Conservation (phyloP, 2,888 invertebrate species). For the Tenthredo notha region DNA sequence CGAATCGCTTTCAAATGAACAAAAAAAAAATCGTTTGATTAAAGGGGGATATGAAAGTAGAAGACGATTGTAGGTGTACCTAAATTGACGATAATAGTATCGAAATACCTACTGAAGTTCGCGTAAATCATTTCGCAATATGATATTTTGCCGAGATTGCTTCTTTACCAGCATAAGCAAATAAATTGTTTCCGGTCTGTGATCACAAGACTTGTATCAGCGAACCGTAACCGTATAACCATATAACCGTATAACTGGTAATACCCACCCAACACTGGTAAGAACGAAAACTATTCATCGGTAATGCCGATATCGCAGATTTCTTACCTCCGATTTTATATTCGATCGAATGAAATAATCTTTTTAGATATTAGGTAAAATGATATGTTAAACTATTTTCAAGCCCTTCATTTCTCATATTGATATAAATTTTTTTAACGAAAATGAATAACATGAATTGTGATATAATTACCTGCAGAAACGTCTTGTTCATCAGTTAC, state of each 20-base stretch:
- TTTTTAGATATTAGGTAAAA: not conserved
- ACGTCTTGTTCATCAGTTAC: conserved; percentile 75
- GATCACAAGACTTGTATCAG: not conserved
- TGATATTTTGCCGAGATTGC: not conserved
- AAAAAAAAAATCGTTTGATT: not conserved
- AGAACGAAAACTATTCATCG: not conserved
- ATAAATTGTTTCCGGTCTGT: not conserved
- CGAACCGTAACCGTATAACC: not conserved
- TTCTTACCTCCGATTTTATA: not conserved
- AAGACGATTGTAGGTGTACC: not conserved
- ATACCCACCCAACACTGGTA: not conserved
- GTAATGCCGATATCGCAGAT: conserved; percentile 19
- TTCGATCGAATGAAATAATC: not conserved
- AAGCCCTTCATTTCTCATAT: not conserved
- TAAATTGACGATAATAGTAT: not conserved
- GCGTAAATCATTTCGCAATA: not conserved
- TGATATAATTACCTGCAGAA: conserved; percentile 70
- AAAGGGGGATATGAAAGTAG: not conserved
- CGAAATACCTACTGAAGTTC: not conserved
- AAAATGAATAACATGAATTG: not conserved
- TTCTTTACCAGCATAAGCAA: not conserved
- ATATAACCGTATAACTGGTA: too few species aligned
- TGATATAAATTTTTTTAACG: not conserved
- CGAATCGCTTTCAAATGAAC: not conserved
- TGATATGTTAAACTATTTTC: not conserved